A percentile compares a stretch with the other conserved stretches of the same genome.
Evolutionary conservation across 2,113 vertebrate genomes (phyloP).

Genomic region (Galeopterus variegatus): DNA sequence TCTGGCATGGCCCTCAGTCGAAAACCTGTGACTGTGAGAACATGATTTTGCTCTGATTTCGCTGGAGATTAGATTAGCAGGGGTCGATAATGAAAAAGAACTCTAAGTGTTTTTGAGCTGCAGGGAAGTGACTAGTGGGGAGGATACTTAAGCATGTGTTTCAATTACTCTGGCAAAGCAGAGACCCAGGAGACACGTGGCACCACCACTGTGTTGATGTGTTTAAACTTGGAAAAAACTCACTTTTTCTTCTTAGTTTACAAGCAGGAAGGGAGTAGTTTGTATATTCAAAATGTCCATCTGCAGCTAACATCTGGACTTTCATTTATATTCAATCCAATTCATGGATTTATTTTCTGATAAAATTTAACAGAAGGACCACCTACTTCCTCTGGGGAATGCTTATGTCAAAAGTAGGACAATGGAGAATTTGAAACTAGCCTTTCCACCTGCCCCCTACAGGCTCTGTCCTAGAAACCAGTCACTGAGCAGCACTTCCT

Average conservation of each 20-base stretch:
- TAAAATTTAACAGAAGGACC: neutral
- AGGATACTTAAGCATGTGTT: neutral
- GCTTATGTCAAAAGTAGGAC: neutral
- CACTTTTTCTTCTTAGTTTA: neutral
- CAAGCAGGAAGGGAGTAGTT: neutral
- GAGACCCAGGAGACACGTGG: neutral
- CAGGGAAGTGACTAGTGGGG: neutral
- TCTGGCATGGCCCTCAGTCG: neutral
- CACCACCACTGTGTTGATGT: too few relatives aligned
- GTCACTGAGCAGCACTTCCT: neutral
- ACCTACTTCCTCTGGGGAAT: neutral
- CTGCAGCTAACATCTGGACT: neutral
- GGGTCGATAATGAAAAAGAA: neutral
- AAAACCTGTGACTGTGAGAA: neutral
- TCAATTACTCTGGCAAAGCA: neutral
- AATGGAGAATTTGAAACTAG: neutral
- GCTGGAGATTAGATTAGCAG: neutral
- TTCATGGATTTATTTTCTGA: neutral
- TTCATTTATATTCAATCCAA: neutral
- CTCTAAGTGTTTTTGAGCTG: neutral
- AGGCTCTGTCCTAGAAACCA: conserved; percentile 3
- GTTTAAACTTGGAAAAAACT: neutral
- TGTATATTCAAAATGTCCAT: neutral
- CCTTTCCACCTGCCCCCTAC: conserved; percentile 21
- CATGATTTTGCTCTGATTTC: neutral